Evolutionary conservation across 2,113 vertebrate genomes (phyloP), one percentile per base, ranked within the genome.

Genomic region (Lichenostomus cassidix): DNA sequence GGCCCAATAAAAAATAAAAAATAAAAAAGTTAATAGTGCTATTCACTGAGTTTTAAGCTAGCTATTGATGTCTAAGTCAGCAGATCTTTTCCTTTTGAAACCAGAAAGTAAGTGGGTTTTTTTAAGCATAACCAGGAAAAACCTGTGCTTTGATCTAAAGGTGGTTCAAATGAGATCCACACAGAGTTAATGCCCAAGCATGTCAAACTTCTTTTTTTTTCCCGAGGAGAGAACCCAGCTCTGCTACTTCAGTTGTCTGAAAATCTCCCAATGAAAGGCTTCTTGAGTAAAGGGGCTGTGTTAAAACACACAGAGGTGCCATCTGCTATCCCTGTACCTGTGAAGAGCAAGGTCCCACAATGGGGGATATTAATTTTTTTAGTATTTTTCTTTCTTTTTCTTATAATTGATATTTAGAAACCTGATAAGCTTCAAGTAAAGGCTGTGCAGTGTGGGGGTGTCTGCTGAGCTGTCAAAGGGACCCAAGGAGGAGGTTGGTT

Each of bases 81-180:
- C 94, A 97, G 95, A 97, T 96, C 86, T 91, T 97, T 98, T 97
- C 95, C 96, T 98, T 98, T 98, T 98, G 97, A 97, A 98, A 95
- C 92, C 87, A 90, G 59, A 97, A 98, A 97, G 95, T 97, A 91
- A 95, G 94, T 90, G 90, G 53, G 2, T 60, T 93, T 95, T 89
- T 89, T 94, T 95, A 97, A 97, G 94, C 90, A 96, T 97, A 96
- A 96, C 96, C 77, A 89, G 97, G 96, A 96, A 97, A 97, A 97
- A 86, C 94, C 95, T 76, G 35, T 86, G 88, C 98, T 98, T 98
- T 98, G 97, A 98, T 98, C 97, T 98, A 89, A 96, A 97, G 33
- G 89, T 96, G 95, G 92, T 96, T 97, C 96, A 97, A 98, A 97
- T 97, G 96, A 97, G 97, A 97, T 96, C 95, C 95, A 96, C 95